phyloP scores from a whole-genome alignment of 1,140 invertebrate species.

The Dendrolimus kikuchii region DNA sequence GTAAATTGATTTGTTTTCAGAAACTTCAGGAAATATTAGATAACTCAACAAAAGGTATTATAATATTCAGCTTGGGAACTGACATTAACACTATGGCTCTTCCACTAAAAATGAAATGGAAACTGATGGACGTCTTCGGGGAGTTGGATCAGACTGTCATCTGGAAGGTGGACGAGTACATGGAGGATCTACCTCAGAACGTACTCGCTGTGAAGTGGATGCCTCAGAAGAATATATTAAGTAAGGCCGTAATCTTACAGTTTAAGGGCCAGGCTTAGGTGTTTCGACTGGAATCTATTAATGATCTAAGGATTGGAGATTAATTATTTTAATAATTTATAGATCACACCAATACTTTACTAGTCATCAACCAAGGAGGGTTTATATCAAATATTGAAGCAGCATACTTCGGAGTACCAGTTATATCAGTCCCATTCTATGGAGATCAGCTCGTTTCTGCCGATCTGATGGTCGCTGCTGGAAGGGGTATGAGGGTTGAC shows the following conservation, averaged over 20 bases:
- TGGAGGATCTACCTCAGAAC: conserved; percentile 29
- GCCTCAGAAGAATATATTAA: conserved; percentile 29
- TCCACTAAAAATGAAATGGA: conserved; percentile 46
- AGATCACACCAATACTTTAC: conserved; percentile 75
- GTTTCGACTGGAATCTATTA: background rate
- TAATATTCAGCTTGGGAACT: conserved; percentile 76
- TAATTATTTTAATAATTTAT: conserved; percentile 39
- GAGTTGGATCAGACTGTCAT: conserved; percentile 31
- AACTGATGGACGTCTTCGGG: conserved; percentile 24
- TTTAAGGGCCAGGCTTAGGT: too few species aligned
- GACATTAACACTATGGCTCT: conserved; percentile 67
- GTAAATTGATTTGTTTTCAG: conserved; percentile 12
- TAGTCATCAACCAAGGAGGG: conserved; percentile 79
- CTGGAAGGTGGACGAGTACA: conserved; percentile 25
- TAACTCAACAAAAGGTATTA: conserved; percentile 68
- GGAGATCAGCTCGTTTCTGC: conserved; percentile 74
- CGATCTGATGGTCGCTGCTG: conserved; percentile 15
- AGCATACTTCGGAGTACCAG: conserved; percentile 76
- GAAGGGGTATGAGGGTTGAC: conserved; percentile 23
- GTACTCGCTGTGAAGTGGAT: conserved; percentile 24
- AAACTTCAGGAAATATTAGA: conserved; percentile 70
- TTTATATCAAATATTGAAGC: conserved; percentile 77
- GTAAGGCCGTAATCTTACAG: conserved; percentile 20
- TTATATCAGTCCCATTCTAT: conserved; percentile 77
- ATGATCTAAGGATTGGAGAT: background rate